A percentile compares a stretch with the other conserved stretches of the same genome.
Evolutionary conservation across 2,113 vertebrate genomes (phyloP).

Genomic region (Oryzias woworae): DNA sequence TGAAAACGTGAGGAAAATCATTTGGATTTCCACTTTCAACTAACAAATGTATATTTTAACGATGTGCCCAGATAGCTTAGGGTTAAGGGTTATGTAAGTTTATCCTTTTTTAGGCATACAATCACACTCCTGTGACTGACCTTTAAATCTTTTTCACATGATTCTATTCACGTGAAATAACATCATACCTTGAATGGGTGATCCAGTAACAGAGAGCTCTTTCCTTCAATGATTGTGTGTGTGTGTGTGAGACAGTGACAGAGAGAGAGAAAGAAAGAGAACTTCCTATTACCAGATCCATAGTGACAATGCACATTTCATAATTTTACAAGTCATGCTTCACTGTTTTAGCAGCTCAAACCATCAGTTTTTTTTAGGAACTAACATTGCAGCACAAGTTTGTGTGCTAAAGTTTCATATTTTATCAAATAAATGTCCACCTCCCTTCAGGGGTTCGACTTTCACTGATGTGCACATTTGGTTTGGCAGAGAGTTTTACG

Average conservation of each 20-base stretch:
- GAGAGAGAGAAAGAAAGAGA: neutral
- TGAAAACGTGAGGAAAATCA: no score
- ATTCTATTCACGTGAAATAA: slow-evolving; percentile 61
- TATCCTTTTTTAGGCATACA: slow-evolving; percentile 40
- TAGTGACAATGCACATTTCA: slow-evolving; percentile 48
- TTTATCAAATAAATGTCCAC: neutral
- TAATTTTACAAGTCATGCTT: slow-evolving; percentile 29
- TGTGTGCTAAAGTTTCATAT: neutral
- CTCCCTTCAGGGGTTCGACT: no score
- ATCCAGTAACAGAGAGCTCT: slow-evolving; percentile 33
- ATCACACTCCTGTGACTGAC: slow-evolving; percentile 62
- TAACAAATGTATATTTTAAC: slow-evolving; percentile 5
- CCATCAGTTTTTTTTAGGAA: slow-evolving; percentile 19
- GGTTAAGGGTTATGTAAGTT: slow-evolving; percentile 25
- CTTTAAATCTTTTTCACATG: slow-evolving; percentile 73
- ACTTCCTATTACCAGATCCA: slow-evolving; percentile 1
- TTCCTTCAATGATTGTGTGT: slow-evolving; percentile 10
- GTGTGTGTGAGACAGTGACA: slow-evolving; percentile 1
- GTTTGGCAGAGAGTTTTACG: no score
- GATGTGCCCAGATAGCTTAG: slow-evolving; percentile 9
- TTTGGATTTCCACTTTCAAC: neutral
- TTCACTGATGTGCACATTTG: no score
- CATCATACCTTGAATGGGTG: slow-evolving; percentile 54
- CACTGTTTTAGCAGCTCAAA: slow-evolving; percentile 13
- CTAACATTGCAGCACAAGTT: neutral